phyloP scores from a whole-genome alignment of 2,797 vertebrate genomes.

The Ciconia nigra region DNA sequence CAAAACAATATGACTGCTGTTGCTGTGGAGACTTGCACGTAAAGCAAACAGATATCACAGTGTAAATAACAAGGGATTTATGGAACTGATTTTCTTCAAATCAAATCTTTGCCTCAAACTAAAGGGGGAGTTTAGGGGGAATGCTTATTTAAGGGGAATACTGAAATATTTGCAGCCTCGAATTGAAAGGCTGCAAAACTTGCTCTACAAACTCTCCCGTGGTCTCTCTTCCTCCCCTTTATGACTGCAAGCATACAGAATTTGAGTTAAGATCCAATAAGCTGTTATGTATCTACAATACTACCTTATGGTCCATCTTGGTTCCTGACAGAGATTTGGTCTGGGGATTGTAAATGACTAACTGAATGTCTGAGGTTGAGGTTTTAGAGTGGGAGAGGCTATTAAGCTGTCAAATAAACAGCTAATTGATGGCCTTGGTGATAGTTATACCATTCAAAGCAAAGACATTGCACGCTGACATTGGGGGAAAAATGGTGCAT shows the following conservation, averaged over 20 bases:
- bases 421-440: not conserved
- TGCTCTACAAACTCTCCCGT: not conserved
- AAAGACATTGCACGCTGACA: not conserved
- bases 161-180: not conserved
- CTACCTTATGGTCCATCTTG: not conserved
- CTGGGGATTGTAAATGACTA: not conserved
- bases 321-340: not conserved
- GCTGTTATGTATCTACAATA: not conserved
- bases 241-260: not conserved
- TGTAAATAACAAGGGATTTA: not conserved
- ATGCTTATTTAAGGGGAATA: not conserved
- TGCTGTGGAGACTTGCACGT: not conserved
- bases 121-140: not conserved
- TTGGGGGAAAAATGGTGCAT: accelerated
- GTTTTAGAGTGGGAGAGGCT: not conserved
- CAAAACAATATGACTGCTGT: not conserved
- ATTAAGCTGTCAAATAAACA: not conserved
- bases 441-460: not conserved
- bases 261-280: not conserved
- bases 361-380: not conserved
- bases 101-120: not conserved
- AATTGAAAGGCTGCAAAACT: not conserved
- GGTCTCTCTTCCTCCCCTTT: not conserved
- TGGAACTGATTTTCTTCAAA: not conserved
- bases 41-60: not conserved